A percentile compares a stretch with the other conserved stretches of the same genome.
These are phyloP conservation scores for Lasioglossum morio DNA, from an alignment of 2,888 invertebrate genomes.

Conservation along the genomic window DNA sequence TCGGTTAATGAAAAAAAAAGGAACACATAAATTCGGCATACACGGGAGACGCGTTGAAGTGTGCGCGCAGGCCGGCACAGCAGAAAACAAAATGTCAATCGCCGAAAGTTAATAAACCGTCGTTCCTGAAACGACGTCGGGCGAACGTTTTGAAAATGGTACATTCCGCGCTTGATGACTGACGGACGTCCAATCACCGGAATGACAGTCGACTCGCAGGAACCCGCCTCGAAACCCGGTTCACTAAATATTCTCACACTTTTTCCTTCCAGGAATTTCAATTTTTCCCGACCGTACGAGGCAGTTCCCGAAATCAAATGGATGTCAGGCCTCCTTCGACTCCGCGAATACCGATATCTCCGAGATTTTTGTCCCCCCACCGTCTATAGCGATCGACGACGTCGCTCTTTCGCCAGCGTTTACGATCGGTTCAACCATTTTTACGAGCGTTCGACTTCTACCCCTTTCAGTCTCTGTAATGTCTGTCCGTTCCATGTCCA, in stretches of 20 bases:
- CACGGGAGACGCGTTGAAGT: constrained; percentile 6
- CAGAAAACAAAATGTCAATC: constrained; percentile 54
- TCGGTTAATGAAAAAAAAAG: neutral
- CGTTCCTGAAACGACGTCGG: constrained; percentile 49
- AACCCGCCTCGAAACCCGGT: constrained; percentile 45
- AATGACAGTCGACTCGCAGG: constrained; percentile 69
- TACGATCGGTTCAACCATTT: constrained; percentile 81
- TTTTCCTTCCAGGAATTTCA: constrained; percentile 73
- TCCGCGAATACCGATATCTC: constrained; percentile 43
- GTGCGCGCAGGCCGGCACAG: neutral
- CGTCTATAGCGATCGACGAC: constrained; percentile 65
- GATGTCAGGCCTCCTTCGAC: constrained; percentile 34
- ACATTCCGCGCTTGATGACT: constrained; percentile 70
- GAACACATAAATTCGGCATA: constrained; percentile 7
- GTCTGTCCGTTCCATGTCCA: constrained; percentile 71
- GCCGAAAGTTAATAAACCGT: constrained; percentile 71
- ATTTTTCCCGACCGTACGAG: constrained; percentile 68
- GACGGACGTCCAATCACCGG: constrained; percentile 72
- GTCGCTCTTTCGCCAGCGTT: constrained; percentile 68
- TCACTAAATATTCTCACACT: constrained; percentile 64
- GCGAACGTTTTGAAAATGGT: constrained; percentile 65
- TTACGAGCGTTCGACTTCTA: constrained; percentile 80
- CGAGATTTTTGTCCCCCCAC: constrained; percentile 68
- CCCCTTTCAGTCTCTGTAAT: constrained; percentile 78
- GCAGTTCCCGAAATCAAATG: constrained; percentile 56